Percentiles rank a stretch among this genome's conserved stretches.
Evolutionary conservation across 2,113 vertebrate species (phyloP).

Genomic region (Cranoglanis bouderius): DNA sequence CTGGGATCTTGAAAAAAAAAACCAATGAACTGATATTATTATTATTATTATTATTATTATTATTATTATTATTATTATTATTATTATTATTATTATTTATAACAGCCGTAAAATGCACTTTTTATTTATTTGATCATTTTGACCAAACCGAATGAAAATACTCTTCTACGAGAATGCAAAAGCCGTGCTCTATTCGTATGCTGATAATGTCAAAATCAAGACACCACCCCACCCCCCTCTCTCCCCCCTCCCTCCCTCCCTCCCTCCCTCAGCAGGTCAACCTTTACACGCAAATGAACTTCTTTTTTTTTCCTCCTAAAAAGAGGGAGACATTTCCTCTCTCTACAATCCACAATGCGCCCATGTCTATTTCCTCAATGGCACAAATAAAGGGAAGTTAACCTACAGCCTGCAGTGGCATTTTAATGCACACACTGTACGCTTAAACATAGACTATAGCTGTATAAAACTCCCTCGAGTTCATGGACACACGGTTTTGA

Average conservation of each 20-base stretch:
- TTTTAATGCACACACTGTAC: not conserved
- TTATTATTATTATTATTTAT: too few relatives aligned
- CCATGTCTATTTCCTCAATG: not conserved
- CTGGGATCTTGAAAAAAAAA: too few relatives aligned
- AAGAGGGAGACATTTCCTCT: constrained; percentile 13
- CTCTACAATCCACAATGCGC: not conserved
- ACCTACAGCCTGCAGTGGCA: not conserved
- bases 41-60: too few relatives aligned
- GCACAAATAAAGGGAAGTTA: not conserved
- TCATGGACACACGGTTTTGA: not conserved
- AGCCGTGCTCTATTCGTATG: not conserved
- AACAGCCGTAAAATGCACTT: too few relatives aligned
- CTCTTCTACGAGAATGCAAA: not conserved
- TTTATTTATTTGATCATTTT: not conserved
- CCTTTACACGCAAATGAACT: constrained; percentile 31
- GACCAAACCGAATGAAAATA: not conserved
- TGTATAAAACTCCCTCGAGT: not conserved
- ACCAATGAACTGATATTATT: too few relatives aligned
- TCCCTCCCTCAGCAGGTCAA: constrained; percentile 18
- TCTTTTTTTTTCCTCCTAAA: not conserved
- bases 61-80: too few relatives aligned
- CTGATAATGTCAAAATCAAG: not conserved
- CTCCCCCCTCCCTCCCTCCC: not conserved
- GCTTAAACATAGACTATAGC: too few relatives aligned
- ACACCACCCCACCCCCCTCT: too few relatives aligned